phyloP scores from a whole-genome alignment of 2,797 vertebrate genomes.

The Melanotaenia maccullochi region DNA sequence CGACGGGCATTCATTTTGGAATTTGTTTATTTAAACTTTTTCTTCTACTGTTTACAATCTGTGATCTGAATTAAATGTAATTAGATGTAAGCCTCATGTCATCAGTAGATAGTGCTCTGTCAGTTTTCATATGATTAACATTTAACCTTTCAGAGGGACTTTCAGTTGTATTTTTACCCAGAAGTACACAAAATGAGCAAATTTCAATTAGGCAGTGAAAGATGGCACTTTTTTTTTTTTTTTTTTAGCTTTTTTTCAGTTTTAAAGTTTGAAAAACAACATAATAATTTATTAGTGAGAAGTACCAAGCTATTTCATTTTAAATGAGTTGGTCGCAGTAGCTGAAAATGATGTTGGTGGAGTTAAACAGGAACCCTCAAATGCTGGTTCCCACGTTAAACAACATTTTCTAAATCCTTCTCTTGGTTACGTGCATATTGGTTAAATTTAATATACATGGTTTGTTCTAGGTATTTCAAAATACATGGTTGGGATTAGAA shows the following conservation, averaged over 20 bases:
- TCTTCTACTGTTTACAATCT: conserved; percentile 45
- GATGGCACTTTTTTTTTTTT: background rate
- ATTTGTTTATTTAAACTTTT: conserved; percentile 1
- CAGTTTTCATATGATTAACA: conserved; percentile 43
- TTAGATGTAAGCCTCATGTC: conserved; percentile 42
- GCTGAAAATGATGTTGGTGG: background rate
- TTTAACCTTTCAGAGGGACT: conserved; percentile 47
- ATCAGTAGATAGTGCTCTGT: conserved; percentile 17
- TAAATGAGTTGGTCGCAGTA: too few species aligned
- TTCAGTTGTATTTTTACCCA: conserved; percentile 5
- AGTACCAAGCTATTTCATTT: too few species aligned
- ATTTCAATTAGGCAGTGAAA: background rate
- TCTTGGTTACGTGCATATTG: background rate
- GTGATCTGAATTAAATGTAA: conserved; percentile 34
- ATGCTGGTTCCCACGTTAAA: background rate
- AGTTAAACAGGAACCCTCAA: background rate
- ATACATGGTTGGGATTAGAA: background rate
- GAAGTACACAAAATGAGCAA: background rate
- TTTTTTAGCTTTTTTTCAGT: background rate
- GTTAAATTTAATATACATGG: too few species aligned
- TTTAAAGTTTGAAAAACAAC: background rate
- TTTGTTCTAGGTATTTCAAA: background rate
- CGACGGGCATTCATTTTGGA: background rate
- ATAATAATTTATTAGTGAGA: too few species aligned
- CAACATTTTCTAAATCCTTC: background rate